A percentile compares a stretch with the other conserved stretches of the same genome.
Evolutionary conservation across 2,888 invertebrate genomes (phyloP).

Genomic region (Molanna angustata): DNA sequence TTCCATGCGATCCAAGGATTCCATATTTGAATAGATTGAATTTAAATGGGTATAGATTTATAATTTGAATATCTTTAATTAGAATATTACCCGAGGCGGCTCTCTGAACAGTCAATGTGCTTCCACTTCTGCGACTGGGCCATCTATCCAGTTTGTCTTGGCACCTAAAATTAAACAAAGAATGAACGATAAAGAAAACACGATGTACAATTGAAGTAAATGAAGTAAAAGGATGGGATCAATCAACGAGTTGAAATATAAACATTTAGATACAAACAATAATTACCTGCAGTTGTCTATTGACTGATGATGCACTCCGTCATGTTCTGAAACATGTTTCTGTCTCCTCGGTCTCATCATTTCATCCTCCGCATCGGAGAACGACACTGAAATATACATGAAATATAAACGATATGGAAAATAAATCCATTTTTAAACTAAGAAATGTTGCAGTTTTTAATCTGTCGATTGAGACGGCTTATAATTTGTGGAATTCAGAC

Average conservation of each 20-base stretch:
- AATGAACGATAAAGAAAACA: neutral
- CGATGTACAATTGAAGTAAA: neutral
- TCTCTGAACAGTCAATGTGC: constrained; percentile 28
- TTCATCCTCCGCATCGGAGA: constrained; percentile 23
- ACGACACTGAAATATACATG: constrained; percentile 15
- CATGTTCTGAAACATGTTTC: constrained; percentile 16
- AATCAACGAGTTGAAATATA: too few relatives aligned
- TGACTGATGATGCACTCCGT: constrained; percentile 16
- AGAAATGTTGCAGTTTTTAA: too few relatives aligned
- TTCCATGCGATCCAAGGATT: too few relatives aligned
- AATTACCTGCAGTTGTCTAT: constrained; percentile 23
- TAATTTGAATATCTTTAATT: too few relatives aligned
- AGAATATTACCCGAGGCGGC: constrained; percentile 28
- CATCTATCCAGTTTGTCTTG: constrained; percentile 24
- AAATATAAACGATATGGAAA: neutral
- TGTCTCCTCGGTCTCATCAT: constrained; percentile 10
- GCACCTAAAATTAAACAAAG: constrained; percentile 11
- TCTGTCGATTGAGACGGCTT: too few relatives aligned
- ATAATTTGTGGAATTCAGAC: too few relatives aligned
- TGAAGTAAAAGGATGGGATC: neutral
- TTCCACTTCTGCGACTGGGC: constrained; percentile 14
- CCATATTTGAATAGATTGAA: too few relatives aligned
- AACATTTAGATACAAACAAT: too few relatives aligned
- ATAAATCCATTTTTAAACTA: too few relatives aligned
- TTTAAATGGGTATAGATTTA: too few relatives aligned